Conservation (phyloP, 92 coral and sea anemone genomes). For the Porites rus region DNA sequence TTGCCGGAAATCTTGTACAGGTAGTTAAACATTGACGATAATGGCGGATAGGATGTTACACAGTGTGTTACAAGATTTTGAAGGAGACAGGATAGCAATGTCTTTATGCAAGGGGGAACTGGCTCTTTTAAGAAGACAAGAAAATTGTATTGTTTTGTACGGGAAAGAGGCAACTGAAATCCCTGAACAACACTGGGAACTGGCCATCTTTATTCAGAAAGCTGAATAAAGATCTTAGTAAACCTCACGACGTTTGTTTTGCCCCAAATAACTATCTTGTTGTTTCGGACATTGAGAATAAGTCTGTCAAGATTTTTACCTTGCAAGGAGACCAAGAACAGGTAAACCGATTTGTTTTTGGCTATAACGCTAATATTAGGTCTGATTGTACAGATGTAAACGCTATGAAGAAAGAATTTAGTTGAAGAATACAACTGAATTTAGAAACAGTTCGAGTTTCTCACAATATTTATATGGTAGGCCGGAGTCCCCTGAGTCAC, state of each 20-base stretch:
- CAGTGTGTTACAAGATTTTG: background rate
- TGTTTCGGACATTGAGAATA: constrained; percentile 32
- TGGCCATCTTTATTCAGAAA: background rate
- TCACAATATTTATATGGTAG: constrained; percentile 31
- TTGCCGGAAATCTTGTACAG: background rate
- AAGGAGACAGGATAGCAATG: constrained; percentile 20
- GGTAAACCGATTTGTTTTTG: constrained; percentile 26
- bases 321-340: background rate
- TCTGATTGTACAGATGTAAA: background rate
- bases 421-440: background rate
- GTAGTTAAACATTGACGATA: background rate
- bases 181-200: constrained; percentile 6
- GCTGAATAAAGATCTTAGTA: background rate
- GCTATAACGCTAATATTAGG: background rate
- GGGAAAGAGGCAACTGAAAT: background rate
- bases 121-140: constrained; percentile 2
- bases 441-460: constrained; percentile 13
- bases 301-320: constrained; percentile 11
- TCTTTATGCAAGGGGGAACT: constrained; percentile 9
- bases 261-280: constrained; percentile 34
- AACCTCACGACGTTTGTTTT: constrained; percentile 31
- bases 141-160: background rate
- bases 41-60: background rate
- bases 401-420: background rate
- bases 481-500: background rate